phyloP scores from a whole-genome alignment of 2,888 invertebrate species.

The Anorthoa munda region DNA sequence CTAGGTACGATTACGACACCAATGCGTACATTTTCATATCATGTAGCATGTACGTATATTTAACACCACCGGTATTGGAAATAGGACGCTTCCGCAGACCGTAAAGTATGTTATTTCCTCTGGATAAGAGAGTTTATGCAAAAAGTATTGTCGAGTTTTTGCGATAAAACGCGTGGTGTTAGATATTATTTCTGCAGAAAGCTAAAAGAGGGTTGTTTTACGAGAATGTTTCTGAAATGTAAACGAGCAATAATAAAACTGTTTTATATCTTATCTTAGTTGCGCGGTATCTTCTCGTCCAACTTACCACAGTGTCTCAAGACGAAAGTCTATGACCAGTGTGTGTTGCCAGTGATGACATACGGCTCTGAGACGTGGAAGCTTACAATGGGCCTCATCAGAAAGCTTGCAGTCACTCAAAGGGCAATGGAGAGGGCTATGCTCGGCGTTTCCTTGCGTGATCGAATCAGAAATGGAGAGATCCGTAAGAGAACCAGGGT shows the following conservation, averaged over 20 bases:
- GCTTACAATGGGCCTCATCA: too few relatives aligned
- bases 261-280: background rate
- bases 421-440: too few relatives aligned
- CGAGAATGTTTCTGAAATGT: background rate
- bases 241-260: background rate
- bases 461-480: too few relatives aligned
- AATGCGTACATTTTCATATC: conserved; percentile 37
- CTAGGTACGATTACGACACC: conserved; percentile 51
- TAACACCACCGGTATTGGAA: conserved; percentile 40
- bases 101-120: conserved; percentile 53
- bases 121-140: conserved; percentile 43
- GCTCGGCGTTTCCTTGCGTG: too few relatives aligned
- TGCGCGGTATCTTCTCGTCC: too few relatives aligned
- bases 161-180: conserved; percentile 21
- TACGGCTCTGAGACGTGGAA: too few relatives aligned
- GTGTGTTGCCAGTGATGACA: too few relatives aligned
- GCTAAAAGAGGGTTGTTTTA: background rate
- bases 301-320: too few relatives aligned
- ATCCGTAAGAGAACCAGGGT: too few relatives aligned
- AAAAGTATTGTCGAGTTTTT: conserved; percentile 31
- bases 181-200: background rate
- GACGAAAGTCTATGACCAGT: too few relatives aligned
- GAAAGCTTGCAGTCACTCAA: too few relatives aligned
- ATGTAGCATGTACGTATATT: conserved; percentile 14
- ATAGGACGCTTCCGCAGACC: conserved; percentile 49